Evolutionary conservation across 1,140 invertebrate genomes (phyloP), one percentile per base, ranked within the genome.

Genomic region (Littorina saxatilis): DNA sequence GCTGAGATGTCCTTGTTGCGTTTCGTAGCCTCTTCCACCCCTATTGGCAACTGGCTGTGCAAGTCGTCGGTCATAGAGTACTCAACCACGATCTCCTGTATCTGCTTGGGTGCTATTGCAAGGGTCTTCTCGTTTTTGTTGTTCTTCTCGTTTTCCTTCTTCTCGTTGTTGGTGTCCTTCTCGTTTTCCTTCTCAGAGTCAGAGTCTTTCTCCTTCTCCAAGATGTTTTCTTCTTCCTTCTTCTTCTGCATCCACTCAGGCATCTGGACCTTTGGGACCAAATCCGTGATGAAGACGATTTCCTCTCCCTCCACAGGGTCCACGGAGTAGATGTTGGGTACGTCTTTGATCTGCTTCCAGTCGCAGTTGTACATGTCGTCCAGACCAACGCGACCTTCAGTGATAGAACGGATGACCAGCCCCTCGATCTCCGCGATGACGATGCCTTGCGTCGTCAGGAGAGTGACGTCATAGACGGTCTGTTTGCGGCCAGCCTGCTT

Each of bases 341-440:
- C 23, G 43, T 29, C 29, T 13, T 32, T 32, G 74, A 52, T 13
- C 29, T 37, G 35, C 17, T 39, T 37, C 74, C 29, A 37, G 13
- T 78, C 37, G 27, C 77, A 79, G 29, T 47, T 52, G 68, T 83
- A 79, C 55, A 79, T 75, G 39, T 83, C 66, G 37, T 83, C 77
- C n/a, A 83, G 27, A 4, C 70, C 70, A 17, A 61, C 77, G 9
- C 76, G 72, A 35, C 55, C 72, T 17, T 79, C 77, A 2, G 77
- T 74, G n/a, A 80, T 37, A n/a, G 77, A 83, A 13, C 72, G 79
- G 23, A 83, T 83, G 27, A 78, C 82, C 27, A 83, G 58, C 3
- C 72, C 82, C 29, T 79, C 77, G 50, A 83, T 39, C 70, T 87
- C 86, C n/a, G 83, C 84, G 32, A 88, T 83, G 9, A 87, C 82